Evolutionary conservation across 1,140 invertebrate species (phyloP).

Genomic region (Riptortus pedestris): DNA sequence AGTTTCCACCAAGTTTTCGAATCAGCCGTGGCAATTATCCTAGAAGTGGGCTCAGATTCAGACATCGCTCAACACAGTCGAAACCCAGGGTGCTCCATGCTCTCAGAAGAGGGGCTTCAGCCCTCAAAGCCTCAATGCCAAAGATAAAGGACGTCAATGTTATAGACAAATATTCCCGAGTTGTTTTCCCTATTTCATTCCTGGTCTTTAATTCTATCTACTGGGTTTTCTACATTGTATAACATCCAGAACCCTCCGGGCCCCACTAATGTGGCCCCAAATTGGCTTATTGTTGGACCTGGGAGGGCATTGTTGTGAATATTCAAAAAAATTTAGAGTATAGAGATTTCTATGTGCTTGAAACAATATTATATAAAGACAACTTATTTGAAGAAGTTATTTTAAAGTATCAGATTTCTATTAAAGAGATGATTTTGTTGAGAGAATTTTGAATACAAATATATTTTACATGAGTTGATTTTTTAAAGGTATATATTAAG

Average conservation of each 20-base stretch:
- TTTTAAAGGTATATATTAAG: too few relatives aligned
- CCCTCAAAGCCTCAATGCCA: conserved; percentile 72
- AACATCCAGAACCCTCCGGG: background rate
- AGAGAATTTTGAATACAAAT: too few relatives aligned
- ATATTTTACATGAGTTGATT: too few relatives aligned
- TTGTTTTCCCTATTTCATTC: conserved; percentile 89
- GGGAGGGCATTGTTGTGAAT: background rate
- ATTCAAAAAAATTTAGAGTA: too few relatives aligned
- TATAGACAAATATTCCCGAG: conserved; percentile 90
- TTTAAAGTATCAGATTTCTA: too few relatives aligned
- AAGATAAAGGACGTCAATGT: conserved; percentile 93
- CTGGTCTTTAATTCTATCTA: conserved; percentile 87
- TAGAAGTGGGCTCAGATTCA: conserved; percentile 30
- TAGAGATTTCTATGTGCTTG: background rate
- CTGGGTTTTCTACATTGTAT: conserved; percentile 80
- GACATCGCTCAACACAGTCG: conserved; percentile 35
- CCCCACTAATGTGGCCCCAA: background rate
- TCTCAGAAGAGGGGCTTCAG: conserved; percentile 62
- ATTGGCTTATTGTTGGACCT: background rate
- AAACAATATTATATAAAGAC: too few relatives aligned
- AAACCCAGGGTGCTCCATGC: conserved; percentile 65
- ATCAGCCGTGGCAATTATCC: conserved; percentile 48
- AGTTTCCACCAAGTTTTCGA: conserved; percentile 69
- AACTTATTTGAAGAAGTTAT: too few relatives aligned
- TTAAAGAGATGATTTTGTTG: too few relatives aligned